Base-by-base conservation (phyloP, 2,113 vertebrate genomes). In the Phalacrocorax pelagicus region DNA sequence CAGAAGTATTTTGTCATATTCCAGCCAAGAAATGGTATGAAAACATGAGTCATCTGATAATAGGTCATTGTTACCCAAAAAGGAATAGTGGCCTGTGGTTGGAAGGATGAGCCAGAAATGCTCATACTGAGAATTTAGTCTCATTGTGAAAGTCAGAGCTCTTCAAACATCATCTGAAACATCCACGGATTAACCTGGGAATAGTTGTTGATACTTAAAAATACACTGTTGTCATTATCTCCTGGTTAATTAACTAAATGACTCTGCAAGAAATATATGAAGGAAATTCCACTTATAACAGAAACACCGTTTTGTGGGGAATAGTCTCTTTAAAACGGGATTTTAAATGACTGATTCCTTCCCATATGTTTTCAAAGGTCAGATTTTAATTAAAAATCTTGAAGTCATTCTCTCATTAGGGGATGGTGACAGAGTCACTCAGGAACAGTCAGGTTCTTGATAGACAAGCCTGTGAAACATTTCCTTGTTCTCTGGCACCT, bases 321-420 rank as follows among this genome's bases (percentile, higher is more conserved):
- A 73, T 59, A 88, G 46, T 40, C n/a, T 91, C n/a, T 82, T 91
- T 67, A 79, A 91, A 94, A 70, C 44, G 47, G 52, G 26, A 52
- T 80, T 92, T 77, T 47, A 77, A 91, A 77, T 34, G 55, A 32
- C 52, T 70, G 66, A 36, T 65, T 74, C 32, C 57, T 79, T 46
- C 61, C 87, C 65, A 30, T 70, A 69, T 46, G 46, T 81, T 91
- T 96, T 69, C 49, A 88, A 91, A 94, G 75, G 87, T 96, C 90
- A 86, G 32, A 61, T 93, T 94, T 94, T 94, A 94, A 93, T 82
- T 91, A 86, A 91, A 92, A 88, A 36, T 66, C 40, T 81, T 81
- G 49, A 61, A 88, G 65, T 65, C 74, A 26, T 14, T 46, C 59
- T 62, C 54, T 91, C 59, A 30, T 74, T 34, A 27, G 46, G 34